Conservation (phyloP, 2,797 vertebrate genomes). For the Pseudotriccus pelzelni region DNA sequence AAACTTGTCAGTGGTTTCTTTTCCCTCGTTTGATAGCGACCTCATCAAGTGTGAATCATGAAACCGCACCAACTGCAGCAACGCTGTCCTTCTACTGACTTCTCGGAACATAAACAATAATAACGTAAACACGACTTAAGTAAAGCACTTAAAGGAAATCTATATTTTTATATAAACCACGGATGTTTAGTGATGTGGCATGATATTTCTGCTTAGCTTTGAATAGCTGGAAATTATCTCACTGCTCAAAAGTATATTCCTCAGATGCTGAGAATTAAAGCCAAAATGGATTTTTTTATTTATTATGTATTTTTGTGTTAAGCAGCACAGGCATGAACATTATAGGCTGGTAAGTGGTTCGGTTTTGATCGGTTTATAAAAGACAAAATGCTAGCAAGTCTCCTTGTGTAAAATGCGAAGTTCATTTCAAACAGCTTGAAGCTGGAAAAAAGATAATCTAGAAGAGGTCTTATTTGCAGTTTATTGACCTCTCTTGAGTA, state of each 20-base stretch:
- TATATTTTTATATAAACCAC: conserved; percentile 75
- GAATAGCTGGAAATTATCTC: conserved; percentile 50
- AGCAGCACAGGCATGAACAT: neutral
- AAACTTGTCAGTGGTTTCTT: conserved; percentile 25
- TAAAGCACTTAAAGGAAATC: conserved; percentile 78
- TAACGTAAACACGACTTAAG: conserved; percentile 67
- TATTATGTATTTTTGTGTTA: neutral
- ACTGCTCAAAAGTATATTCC: neutral
- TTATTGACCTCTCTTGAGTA: conserved; percentile 18
- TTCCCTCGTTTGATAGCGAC: conserved; percentile 11
- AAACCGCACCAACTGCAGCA: conserved; percentile 66
- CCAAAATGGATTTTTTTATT: neutral
- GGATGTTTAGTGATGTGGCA: conserved; percentile 64
- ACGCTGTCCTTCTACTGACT: conserved; percentile 53
- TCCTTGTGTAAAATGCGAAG: neutral
- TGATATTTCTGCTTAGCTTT: conserved; percentile 53
- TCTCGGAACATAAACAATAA: conserved; percentile 78
- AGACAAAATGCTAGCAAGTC: neutral
- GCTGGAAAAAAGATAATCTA: neutral
- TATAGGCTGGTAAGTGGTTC: neutral
- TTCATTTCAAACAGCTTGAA: neutral
- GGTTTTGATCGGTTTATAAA: neutral
- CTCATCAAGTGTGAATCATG: conserved; percentile 74
- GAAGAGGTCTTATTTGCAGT: conserved; percentile 4
- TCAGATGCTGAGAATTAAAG: neutral